Evolutionary conservation across 2,888 invertebrate species (phyloP), one percentile per base, ranked within the genome.

Genomic region (Hymenopus coronatus): DNA sequence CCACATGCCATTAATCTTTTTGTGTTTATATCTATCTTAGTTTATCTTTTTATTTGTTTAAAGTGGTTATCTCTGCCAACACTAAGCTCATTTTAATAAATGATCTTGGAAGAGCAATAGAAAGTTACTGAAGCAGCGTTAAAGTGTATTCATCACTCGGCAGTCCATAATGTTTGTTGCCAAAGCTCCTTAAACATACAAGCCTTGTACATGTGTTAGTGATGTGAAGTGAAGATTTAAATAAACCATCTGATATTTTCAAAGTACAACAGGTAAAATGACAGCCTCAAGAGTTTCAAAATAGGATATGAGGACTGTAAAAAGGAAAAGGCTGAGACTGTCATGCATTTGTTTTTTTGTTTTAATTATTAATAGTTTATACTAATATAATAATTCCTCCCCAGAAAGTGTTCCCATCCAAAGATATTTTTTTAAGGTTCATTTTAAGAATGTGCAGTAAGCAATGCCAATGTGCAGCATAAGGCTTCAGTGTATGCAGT

Each of bases 391-490:
- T 70, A 70, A 70, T 70, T 84, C 25, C 70, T 82, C 54, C 87
- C 84, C 30, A 81, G 81, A 89, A 89, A 89, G 87, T 90, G 89
- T 86, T 89, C 88, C 88, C 89, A 90, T 90, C 90, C 90, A 90
- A 90, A 90, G 90, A 90, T 90, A 89, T 90, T 90, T 90, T 90
- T 90, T 90, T 89, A 89, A 89, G 82, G 85, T 84, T 88, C 84
- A 84, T 89, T 86, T 86, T 70, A 85, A 86, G 86, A 28, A 70
- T 81, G 28, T 46, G 28, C 28, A 54, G 54, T 70, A 70, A 70
- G 54, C 20, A 14, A 20, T 70, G 54, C 54, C 15, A 70, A 70
- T 86, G 86, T 86, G 86, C 84, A 84, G 84, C 40, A 33, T 84
- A 88, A 83, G 27, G 20, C 81, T 85, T 89, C 82, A 70, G 28